Evolutionary conservation across 2,797 vertebrate genomes (phyloP).

Genomic region (Hirundo rustica): DNA sequence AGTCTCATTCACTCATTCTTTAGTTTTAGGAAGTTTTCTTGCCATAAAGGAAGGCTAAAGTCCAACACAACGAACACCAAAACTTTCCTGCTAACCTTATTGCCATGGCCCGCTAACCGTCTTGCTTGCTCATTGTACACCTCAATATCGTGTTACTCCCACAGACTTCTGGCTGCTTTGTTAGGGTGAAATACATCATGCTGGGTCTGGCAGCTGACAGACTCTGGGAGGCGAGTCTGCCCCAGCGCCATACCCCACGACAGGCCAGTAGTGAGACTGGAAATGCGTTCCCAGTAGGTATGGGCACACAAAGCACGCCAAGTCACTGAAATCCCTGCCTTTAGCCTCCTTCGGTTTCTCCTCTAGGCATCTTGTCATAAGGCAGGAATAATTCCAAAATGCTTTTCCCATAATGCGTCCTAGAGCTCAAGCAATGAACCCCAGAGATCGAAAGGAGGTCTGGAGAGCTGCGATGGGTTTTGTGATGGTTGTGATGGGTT

Average conservation of each 20-base stretch:
- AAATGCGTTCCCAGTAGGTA: neutral
- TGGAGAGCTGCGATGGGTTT: no score
- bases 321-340: neutral
- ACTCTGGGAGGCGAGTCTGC: neutral
- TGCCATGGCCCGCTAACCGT: neutral
- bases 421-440: neutral
- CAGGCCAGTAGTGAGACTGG: neutral
- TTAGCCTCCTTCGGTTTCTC: neutral
- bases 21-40: neutral
- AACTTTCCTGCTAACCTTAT: neutral
- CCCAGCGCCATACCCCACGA: neutral
- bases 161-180: neutral
- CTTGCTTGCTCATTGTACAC: neutral
- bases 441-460: neutral
- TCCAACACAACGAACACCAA: neutral
- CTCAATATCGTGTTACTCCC: neutral
- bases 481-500: no score
- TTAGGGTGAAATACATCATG: neutral
- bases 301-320: neutral
- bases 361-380: neutral
- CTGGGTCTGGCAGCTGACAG: neutral
- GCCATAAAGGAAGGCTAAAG: neutral
- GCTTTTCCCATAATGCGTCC: neutral
- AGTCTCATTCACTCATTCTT: neutral
- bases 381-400: neutral